Conservation (phyloP, 2,888 invertebrate species). For the Altica lythri region DNA sequence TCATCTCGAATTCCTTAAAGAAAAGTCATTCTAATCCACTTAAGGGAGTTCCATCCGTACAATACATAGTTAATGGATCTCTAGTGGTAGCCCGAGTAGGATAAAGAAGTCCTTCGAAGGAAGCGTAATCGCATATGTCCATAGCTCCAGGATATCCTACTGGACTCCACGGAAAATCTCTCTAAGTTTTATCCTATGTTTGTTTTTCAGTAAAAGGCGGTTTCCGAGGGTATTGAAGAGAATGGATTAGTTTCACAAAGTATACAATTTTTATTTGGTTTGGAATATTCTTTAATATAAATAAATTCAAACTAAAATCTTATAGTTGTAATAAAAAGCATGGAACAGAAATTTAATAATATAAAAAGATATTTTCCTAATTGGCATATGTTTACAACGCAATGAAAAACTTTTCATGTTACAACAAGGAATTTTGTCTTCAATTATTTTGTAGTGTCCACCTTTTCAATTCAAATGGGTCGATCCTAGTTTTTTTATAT, state of each 20-base stretch:
- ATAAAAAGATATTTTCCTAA: no score
- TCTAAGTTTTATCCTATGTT: constrained; percentile 22
- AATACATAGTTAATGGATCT: constrained; percentile 49
- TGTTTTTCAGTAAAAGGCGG: constrained; percentile 11
- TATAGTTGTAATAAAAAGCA: no score
- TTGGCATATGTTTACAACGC: no score
- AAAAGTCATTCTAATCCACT: constrained; percentile 46
- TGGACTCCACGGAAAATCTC: constrained; percentile 15
- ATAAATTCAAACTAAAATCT: no score
- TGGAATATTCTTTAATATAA: background rate
- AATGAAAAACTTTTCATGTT: no score
- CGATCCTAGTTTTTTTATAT: no score
- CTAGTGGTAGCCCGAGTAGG: constrained; percentile 28
- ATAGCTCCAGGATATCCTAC: constrained; percentile 20
- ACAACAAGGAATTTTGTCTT: no score
- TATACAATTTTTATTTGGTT: constrained; percentile 6
- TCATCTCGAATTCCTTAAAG: no score
- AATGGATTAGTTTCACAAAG: constrained; percentile 18
- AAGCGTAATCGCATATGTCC: constrained; percentile 34
- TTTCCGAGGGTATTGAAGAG: background rate
- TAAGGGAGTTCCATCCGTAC: constrained; percentile 45
- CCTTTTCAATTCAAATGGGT: no score
- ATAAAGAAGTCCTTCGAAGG: constrained; percentile 25
- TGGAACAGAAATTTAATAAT: no score
- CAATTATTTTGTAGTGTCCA: no score